Base-by-base conservation (phyloP, 2,888 invertebrate genomes). In the Ypsolopha sequella region DNA sequence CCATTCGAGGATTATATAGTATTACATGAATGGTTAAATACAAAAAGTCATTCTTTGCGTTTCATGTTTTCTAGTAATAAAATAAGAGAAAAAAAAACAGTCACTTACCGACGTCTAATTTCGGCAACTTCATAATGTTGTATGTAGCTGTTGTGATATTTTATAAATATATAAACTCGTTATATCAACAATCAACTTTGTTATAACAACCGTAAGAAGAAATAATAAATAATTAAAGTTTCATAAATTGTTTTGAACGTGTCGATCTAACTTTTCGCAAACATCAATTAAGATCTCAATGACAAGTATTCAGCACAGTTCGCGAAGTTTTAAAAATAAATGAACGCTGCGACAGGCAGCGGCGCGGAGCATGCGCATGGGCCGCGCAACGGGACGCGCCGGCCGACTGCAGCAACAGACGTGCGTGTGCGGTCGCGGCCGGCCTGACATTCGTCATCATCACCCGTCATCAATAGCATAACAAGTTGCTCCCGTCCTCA, bases 31-130 rank as follows among this genome's bases (percentile, higher is more conserved):
- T 24, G 24, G 24, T 24, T 24, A 4, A 24, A 24, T 24, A 24
- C 24, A 24, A 24, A 3, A 24, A 24, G 2, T 2, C 6, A 3
- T 9, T 39, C 2, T 9, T 2, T 11, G 6, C 11, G 11, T 39
- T 39, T 39, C 11, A 39, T 1, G 11, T 6, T 11, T 39, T n/a
- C n/a, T n/a, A n/a, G 39, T n/a, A 11, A n/a, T 1, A n/a, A 39
- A 39, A 39, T 39, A 39, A 39, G 39, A 39, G 10, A 39, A 39
- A n/a, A 34, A 45, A 13, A 41, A 13, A 11, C 11, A 7, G 24
- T 8, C 7, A 76, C 77, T 80, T 65, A 79, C 78, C 64, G 51
- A 76, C 59, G 64, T 80, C 78, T 62, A 78, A 70, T 71, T 76
- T 79, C 66, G 73, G 75, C 60, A 78, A 65, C 65, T 76, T 80